These are phyloP conservation scores for Micoletzkya japonica DNA, from an alignment of 2,888 invertebrate species.

Conservation along the genomic window DNA sequence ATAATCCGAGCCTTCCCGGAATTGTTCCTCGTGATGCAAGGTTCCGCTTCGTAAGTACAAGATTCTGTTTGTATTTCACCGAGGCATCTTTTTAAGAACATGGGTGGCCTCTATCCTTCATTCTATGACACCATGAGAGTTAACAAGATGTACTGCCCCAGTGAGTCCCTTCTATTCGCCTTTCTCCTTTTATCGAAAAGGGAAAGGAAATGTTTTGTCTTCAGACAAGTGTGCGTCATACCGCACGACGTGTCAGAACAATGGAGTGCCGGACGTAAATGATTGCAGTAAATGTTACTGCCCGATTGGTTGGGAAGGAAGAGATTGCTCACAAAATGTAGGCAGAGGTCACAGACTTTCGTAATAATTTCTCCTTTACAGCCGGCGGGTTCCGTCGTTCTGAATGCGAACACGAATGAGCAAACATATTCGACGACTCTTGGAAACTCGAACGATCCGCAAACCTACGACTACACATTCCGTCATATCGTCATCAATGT, in stretches of 20 bases:
- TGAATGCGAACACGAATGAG: background rate
- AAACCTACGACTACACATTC: background rate
- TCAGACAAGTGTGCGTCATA: conserved; percentile 7
- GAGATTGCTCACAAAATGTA: background rate
- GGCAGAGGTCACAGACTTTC: background rate
- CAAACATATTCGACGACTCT: conserved; percentile 14
- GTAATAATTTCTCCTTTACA: background rate
- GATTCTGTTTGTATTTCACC: too few relatives aligned
- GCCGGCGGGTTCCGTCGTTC: conserved; percentile 4
- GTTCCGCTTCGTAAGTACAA: too few relatives aligned
- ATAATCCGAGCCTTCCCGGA: too few relatives aligned
- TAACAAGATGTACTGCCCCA: conserved; percentile 19
- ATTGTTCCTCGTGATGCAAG: too few relatives aligned
- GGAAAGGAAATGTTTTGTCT: too few relatives aligned
- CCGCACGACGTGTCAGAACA: background rate
- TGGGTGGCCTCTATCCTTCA: conserved; percentile 18
- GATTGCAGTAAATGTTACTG: conserved; percentile 11
- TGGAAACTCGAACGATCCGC: background rate
- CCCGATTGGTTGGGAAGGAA: conserved; percentile 14
- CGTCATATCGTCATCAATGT: conserved; percentile 24
- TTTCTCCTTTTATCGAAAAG: too few relatives aligned
- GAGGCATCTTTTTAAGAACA: too few relatives aligned
- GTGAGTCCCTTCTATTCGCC: too few relatives aligned
- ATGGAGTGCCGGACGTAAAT: conserved; percentile 23
- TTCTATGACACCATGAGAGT: conserved; percentile 20